Percentiles rank a stretch among this genome's conserved stretches.
Evolutionary conservation across 1,140 invertebrate species (phyloP).

Genomic region (Drosophila persimilis): DNA sequence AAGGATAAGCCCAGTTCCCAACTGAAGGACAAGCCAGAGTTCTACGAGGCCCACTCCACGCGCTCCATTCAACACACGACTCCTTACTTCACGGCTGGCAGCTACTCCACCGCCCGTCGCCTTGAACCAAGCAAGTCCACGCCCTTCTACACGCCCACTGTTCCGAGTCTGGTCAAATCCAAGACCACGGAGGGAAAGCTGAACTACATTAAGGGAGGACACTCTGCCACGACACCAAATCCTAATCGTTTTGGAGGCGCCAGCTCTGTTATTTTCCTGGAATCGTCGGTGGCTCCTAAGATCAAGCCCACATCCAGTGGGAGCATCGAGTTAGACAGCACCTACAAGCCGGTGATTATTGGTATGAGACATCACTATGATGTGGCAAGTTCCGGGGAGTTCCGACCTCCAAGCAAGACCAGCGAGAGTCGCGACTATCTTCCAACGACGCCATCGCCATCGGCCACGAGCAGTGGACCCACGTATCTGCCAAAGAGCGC

Average conservation of each 20-base stretch:
- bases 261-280: conserved; percentile 55
- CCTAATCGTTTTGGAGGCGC: conserved; percentile 54
- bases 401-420: conserved; percentile 35
- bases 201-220: conserved; percentile 65
- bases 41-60: conserved; percentile 60
- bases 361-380: conserved; percentile 77
- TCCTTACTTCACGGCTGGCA: conserved; percentile 49
- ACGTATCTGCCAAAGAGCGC: conserved; percentile 74
- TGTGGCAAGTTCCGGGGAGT: conserved; percentile 61
- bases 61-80: conserved; percentile 57
- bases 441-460: conserved; percentile 60
- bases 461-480: conserved; percentile 67
- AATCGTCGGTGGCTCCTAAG: conserved; percentile 61
- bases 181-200: conserved; percentile 71
- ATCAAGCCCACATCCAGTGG: conserved; percentile 53
- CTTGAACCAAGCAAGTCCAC: conserved; percentile 75
- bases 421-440: conserved; percentile 62
- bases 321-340: conserved; percentile 60
- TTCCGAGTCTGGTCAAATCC: conserved; percentile 74
- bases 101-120: conserved; percentile 62
- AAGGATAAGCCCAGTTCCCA: conserved; percentile 15
- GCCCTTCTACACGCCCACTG: conserved; percentile 82
- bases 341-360: conserved; percentile 65
- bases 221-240: conserved; percentile 57
- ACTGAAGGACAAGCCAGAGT: conserved; percentile 54